Evolutionary conservation across 2,113 vertebrate genomes (phyloP).

Genomic region (Mustela nigripes): DNA sequence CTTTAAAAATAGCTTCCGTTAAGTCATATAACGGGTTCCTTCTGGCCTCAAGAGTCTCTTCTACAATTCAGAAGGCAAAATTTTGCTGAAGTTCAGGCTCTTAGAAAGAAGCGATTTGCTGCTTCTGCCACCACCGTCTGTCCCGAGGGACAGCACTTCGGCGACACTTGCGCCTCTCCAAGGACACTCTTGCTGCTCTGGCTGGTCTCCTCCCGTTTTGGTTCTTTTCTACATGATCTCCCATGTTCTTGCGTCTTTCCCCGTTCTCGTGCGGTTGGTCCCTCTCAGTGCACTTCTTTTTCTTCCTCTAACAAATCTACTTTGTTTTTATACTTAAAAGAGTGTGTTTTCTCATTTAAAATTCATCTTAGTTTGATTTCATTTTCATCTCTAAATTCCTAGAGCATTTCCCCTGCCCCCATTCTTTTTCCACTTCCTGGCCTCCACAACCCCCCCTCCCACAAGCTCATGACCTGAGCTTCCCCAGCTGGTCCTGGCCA

Average conservation of each 20-base stretch:
- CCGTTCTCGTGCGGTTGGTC: background rate
- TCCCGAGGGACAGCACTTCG: background rate
- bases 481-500: background rate
- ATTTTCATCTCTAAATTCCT: background rate
- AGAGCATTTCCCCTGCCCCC: background rate
- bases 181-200: background rate
- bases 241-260: background rate
- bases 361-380: background rate
- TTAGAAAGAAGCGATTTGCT: background rate
- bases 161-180: background rate
- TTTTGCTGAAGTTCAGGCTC: background rate
- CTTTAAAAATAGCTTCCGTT: background rate
- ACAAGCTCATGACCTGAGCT: too few species aligned
- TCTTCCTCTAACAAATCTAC: background rate
- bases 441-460: background rate
- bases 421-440: background rate
- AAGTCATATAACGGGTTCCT: background rate
- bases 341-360: background rate
- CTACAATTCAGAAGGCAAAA: constrained; percentile 7
- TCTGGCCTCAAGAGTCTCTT: constrained; percentile 33
- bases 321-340: constrained; percentile 3
- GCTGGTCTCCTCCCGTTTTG: background rate
- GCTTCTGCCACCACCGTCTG: background rate
- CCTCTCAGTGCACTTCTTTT: background rate
- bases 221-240: background rate